phyloP scores from a whole-genome alignment of 2,113 vertebrate genomes.

The Actenoides hombroni region DNA sequence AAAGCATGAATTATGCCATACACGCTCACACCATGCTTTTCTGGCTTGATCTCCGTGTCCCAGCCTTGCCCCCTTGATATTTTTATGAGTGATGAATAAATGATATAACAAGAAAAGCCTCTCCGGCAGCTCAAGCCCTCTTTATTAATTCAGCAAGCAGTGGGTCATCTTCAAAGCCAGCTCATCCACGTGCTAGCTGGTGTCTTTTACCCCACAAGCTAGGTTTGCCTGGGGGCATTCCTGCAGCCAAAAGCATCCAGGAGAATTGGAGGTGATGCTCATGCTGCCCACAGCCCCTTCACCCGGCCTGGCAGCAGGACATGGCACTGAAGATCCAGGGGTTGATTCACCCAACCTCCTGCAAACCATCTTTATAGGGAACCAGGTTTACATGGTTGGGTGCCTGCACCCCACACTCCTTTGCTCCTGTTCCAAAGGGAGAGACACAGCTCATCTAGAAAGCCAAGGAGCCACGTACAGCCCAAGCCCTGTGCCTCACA shows the following conservation, averaged over 20 bases:
- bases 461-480: neutral
- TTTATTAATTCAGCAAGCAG: constrained; percentile 1
- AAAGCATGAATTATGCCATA: neutral
- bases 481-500: fast-evolving
- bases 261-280: neutral
- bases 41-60: neutral
- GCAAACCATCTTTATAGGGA: neutral
- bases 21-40: neutral
- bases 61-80: neutral
- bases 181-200: neutral
- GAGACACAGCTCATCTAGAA: neutral
- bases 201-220: neutral
- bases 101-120: constrained; percentile 18
- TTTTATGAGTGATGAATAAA: constrained; percentile 23
- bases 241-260: neutral
- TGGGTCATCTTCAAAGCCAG: neutral
- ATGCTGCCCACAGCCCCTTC: neutral
- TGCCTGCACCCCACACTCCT: neutral
- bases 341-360: neutral
- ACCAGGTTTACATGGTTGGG: fast-evolving
- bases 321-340: neutral
- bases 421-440: neutral
- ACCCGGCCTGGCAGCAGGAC: neutral
- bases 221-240: neutral
- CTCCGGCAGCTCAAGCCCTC: neutral